Conservation (phyloP, 37 sponge, comb jelly and placozoan genomes). For the Theonella swinhoei region DNA sequence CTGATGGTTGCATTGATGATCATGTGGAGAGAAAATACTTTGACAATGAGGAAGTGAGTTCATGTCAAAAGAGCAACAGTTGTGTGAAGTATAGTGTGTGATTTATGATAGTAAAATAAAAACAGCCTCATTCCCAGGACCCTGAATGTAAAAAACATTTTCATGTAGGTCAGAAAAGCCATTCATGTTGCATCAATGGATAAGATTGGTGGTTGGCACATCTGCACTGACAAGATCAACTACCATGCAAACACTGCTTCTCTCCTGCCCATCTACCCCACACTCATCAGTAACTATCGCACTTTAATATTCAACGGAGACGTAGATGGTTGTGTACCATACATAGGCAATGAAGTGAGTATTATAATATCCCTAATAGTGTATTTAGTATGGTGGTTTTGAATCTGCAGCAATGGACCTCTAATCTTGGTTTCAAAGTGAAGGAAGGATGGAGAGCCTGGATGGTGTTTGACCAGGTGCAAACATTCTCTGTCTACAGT, state of each 20-base stretch:
- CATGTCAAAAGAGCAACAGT: too few species aligned
- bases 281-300: conserved; percentile 74
- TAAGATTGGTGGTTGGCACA: conserved; percentile 59
- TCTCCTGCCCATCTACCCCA: conserved; percentile 68
- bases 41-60: conserved; percentile 44
- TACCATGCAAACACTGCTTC: conserved; percentile 46
- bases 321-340: conserved; percentile 86
- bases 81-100: too few species aligned
- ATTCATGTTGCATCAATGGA: conserved; percentile 56
- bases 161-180: conserved; percentile 56
- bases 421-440: conserved; percentile 50
- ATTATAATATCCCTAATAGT: background rate
- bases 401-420: conserved; percentile 67
- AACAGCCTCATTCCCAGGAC: background rate
- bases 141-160: background rate
- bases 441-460: conserved; percentile 74
- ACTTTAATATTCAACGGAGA: conserved; percentile 84
- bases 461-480: conserved; percentile 73
- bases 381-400: background rate
- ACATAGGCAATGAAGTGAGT: conserved; percentile 72
- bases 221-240: conserved; percentile 54
- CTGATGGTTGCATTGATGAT: conserved; percentile 65
- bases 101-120: too few species aligned
- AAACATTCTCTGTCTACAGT: background rate
- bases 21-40: conserved; percentile 53